These are phyloP conservation scores for Pyxicephalus adspersus DNA, from an alignment of 2,113 vertebrate species.

Conservation along the genomic window DNA sequence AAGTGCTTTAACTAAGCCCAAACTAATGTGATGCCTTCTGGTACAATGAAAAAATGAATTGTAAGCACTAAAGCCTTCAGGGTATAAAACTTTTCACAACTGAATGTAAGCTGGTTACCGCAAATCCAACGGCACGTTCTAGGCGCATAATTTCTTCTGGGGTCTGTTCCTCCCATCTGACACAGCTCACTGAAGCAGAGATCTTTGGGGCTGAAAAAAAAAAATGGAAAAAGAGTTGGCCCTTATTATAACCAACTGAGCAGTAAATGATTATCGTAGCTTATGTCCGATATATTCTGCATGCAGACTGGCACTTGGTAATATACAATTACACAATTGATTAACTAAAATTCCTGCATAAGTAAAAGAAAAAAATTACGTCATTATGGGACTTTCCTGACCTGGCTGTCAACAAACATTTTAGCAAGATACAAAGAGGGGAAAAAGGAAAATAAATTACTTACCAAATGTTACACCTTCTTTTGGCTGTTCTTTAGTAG, in stretches of 20 bases:
- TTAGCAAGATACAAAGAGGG: background rate
- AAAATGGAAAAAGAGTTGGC: background rate
- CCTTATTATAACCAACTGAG: too few species aligned
- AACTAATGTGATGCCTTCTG: background rate
- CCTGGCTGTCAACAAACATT: too few species aligned
- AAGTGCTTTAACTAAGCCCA: background rate
- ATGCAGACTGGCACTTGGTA: too few species aligned
- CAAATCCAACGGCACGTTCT: conserved; percentile 81
- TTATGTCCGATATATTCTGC: too few species aligned
- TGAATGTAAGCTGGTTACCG: conserved; percentile 70
- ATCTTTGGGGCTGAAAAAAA: conserved; percentile 85
- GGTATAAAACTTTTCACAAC: background rate
- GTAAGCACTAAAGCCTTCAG: background rate
- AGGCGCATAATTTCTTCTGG: conserved; percentile 79
- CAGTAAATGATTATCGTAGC: too few species aligned
- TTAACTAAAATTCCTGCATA: too few species aligned
- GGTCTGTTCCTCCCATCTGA: conserved; percentile 91
- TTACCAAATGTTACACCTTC: conserved; percentile 85
- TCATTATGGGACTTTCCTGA: too few species aligned
- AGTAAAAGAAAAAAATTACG: too few species aligned
- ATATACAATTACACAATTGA: too few species aligned
- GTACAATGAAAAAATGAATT: background rate
- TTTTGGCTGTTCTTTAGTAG: conserved; percentile 77
- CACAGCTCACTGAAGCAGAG: conserved; percentile 76
- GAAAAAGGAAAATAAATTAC: conserved; percentile 25